Conservation (phyloP, 2,888 invertebrate species). For the Dicycla oo region DNA sequence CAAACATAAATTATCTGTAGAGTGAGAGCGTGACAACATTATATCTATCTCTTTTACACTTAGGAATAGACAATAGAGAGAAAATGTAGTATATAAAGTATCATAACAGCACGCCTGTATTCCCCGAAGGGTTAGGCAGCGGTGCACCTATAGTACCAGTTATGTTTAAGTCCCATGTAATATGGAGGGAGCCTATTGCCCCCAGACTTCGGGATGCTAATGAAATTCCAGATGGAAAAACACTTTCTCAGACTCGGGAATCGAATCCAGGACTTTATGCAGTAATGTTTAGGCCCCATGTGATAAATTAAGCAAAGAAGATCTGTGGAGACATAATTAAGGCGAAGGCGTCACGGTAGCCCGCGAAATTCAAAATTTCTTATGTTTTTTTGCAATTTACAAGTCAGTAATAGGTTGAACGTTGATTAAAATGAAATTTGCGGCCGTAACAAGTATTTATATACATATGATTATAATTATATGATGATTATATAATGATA, state of each 20-base stretch:
- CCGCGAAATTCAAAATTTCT: too few species aligned
- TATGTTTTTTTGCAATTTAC: too few species aligned
- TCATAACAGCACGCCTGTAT: neutral
- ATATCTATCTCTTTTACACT: slow-evolving; percentile 29
- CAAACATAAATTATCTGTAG: slow-evolving; percentile 51
- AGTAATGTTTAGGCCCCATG: neutral
- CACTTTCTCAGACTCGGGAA: neutral
- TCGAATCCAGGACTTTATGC: neutral
- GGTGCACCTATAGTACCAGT: neutral
- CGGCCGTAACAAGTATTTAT: too few species aligned
- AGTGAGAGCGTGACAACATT: slow-evolving; percentile 39
- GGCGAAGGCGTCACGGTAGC: too few species aligned
- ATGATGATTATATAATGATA: too few species aligned
- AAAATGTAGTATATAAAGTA: too few species aligned
- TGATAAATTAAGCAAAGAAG: neutral
- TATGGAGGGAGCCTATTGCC: neutral
- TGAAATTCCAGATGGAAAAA: neutral
- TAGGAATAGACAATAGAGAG: neutral
- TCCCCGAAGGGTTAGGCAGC: neutral
- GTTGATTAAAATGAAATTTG: too few species aligned
- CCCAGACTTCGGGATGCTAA: neutral
- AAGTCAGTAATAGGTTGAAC: too few species aligned
- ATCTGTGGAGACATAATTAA: neutral
- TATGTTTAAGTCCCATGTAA: neutral
- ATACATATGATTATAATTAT: too few species aligned